These are phyloP conservation scores for Nymphalis io DNA, from an alignment of 1,140 invertebrate genomes.

Conservation along the genomic window DNA sequence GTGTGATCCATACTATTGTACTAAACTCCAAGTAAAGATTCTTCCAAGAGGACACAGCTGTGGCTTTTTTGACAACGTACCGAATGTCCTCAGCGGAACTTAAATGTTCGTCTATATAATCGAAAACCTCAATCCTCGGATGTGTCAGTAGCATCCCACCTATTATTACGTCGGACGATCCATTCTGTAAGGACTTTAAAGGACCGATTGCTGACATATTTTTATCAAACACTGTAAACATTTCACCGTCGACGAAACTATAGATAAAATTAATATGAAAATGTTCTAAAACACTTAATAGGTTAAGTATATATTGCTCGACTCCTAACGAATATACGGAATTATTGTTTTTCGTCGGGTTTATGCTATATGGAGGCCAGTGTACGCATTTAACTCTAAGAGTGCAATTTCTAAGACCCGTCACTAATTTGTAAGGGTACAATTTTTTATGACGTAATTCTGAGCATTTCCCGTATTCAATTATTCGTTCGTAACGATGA, in stretches of 20 bases:
- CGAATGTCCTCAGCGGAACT: conserved; percentile 50
- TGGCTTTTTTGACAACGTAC: conserved; percentile 50
- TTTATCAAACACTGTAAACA: conserved; percentile 39
- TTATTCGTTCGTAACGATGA: conserved; percentile 39
- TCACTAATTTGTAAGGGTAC: conserved; percentile 26
- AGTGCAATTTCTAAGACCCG: conserved; percentile 16
- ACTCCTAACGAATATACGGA: conserved; percentile 32
- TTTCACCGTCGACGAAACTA: conserved; percentile 40
- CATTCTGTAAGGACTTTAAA: conserved; percentile 43
- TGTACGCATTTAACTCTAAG: conserved; percentile 30
- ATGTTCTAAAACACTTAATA: conserved; percentile 48
- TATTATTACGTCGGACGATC: conserved; percentile 48
- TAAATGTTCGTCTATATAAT: conserved; percentile 46
- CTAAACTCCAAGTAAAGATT: conserved; percentile 56
- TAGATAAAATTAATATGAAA: conserved; percentile 49
- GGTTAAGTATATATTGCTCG: conserved; percentile 51
- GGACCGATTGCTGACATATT: conserved; percentile 48
- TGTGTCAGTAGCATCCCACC: conserved; percentile 52
- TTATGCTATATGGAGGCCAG: conserved; percentile 53
- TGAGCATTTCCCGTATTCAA: conserved; percentile 41
- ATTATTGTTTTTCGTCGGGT: conserved; percentile 23
- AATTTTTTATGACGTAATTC: not conserved
- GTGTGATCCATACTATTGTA: conserved; percentile 48
- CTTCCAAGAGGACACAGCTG: conserved; percentile 44
- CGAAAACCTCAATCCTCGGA: conserved; percentile 45